A percentile compares a stretch with the other conserved stretches of the same genome.
These are phyloP conservation scores for Drosophila austrosaltans DNA, from an alignment of 2,888 invertebrate genomes.

Conservation along the genomic window DNA sequence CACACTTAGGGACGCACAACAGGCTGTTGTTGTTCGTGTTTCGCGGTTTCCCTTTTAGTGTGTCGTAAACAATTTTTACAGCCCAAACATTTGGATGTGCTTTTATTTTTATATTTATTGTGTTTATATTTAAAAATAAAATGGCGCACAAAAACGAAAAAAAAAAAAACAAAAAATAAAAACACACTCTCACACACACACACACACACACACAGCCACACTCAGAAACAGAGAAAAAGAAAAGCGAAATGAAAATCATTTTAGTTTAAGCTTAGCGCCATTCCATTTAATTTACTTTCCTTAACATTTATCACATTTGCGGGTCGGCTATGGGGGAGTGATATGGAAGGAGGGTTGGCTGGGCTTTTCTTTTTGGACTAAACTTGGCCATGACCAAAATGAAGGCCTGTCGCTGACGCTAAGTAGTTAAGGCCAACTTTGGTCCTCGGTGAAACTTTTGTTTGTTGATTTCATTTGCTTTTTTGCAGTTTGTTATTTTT, in stretches of 20 bases:
- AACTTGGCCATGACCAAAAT: constrained; percentile 26
- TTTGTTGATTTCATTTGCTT: constrained; percentile 57
- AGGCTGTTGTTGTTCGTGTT: constrained; percentile 42
- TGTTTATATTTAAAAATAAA: constrained; percentile 56
- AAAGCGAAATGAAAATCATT: constrained; percentile 38
- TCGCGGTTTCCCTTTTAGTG: constrained; percentile 69
- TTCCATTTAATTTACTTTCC: constrained; percentile 59
- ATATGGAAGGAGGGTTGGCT: background rate
- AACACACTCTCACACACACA: background rate
- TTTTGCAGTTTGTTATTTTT: constrained; percentile 23
- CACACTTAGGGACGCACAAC: constrained; percentile 5
- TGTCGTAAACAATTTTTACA: constrained; percentile 73
- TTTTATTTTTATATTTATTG: constrained; percentile 68
- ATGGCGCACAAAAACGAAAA: constrained; percentile 28
- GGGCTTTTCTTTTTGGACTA: background rate
- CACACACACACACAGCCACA: constrained; percentile 34
- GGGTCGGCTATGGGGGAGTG: background rate
- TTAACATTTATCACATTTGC: constrained; percentile 11
- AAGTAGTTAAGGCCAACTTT: constrained; percentile 69
- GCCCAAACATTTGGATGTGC: constrained; percentile 68
- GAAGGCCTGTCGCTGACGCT: constrained; percentile 59
- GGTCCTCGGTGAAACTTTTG: constrained; percentile 43
- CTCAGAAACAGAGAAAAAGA: background rate
- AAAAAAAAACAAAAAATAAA: background rate
- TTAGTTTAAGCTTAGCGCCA: constrained; percentile 57